These are phyloP conservation scores for Heliothis peltigera DNA, from an alignment of 2,888 invertebrate genomes.

Conservation along the genomic window DNA sequence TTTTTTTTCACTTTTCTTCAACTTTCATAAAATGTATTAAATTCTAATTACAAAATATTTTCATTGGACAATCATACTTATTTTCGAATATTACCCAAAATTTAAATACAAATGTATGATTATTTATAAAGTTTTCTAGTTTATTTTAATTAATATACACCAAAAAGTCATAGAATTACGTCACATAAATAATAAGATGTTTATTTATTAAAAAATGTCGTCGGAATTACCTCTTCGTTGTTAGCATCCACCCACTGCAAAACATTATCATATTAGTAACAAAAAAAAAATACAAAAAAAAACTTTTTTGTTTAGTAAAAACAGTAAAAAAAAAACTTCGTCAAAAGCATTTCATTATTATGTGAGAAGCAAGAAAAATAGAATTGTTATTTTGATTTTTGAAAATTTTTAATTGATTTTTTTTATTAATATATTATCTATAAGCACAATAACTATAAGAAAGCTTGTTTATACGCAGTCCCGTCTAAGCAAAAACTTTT, in stretches of 20 bases:
- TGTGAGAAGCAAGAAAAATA: slow-evolving; percentile 76
- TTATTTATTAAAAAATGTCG: slow-evolving; percentile 59
- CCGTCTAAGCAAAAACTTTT: slow-evolving; percentile 53
- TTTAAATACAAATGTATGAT: too few relatives aligned
- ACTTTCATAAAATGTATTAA: too few relatives aligned
- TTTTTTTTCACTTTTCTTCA: too few relatives aligned
- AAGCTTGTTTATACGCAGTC: slow-evolving; percentile 47
- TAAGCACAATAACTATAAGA: slow-evolving; percentile 73
- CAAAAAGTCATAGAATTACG: slow-evolving; percentile 52
- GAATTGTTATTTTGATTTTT: slow-evolving; percentile 62
- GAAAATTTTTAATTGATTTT: slow-evolving; percentile 69
- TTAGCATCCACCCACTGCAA: slow-evolving; percentile 92
- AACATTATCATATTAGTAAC: slow-evolving; percentile 88
- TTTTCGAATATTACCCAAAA: too few relatives aligned
- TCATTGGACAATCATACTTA: too few relatives aligned
- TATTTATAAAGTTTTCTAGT: too few relatives aligned
- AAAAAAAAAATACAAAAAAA: slow-evolving; percentile 65
- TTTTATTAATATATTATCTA: slow-evolving; percentile 71
- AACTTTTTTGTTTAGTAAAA: slow-evolving; percentile 52
- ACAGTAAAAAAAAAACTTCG: slow-evolving; percentile 55
- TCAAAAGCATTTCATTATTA: slow-evolving; percentile 86
- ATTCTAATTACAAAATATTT: too few relatives aligned
- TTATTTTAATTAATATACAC: too few relatives aligned
- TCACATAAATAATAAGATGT: slow-evolving; percentile 28
- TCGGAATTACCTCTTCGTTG: slow-evolving; percentile 91